A percentile compares a stretch with the other conserved stretches of the same genome.
Conservation (phyloP, 1,140 invertebrate species). For the Pteromalus puparum region DNA sequence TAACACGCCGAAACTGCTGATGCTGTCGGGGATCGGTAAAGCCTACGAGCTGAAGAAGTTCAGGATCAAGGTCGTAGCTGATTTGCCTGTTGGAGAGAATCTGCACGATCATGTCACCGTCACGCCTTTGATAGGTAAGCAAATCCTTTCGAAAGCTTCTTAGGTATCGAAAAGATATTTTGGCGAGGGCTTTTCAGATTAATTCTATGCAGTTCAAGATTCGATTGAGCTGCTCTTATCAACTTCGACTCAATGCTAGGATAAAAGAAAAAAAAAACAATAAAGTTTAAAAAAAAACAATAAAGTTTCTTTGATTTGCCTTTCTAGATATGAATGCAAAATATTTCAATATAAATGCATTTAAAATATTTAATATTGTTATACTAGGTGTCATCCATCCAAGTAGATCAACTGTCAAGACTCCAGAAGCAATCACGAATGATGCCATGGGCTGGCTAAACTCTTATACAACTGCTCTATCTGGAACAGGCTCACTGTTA, state of each 20-base stretch:
- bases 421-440: neutral
- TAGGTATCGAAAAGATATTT: neutral
- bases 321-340: too few relatives aligned
- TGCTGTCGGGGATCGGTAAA: slow-evolving; percentile 66
- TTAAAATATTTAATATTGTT: too few relatives aligned
- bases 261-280: slow-evolving; percentile 74
- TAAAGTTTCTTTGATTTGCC: too few relatives aligned
- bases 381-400: slow-evolving; percentile 73
- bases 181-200: neutral
- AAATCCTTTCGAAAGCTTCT: neutral
- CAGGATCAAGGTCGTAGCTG: slow-evolving; percentile 61
- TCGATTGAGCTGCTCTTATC: slow-evolving; percentile 75
- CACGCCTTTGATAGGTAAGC: neutral
- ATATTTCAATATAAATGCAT: too few relatives aligned
- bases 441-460: neutral
- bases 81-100: slow-evolving; percentile 71
- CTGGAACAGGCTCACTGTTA: neutral
- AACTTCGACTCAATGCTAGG: slow-evolving; percentile 78
- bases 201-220: slow-evolving; percentile 72
- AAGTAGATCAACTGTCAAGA: neutral
- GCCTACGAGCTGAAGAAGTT: neutral
- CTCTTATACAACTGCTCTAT: neutral
- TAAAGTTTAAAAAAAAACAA: too few relatives aligned
- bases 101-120: slow-evolving; percentile 74
- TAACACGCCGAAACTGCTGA: slow-evolving; percentile 72